Evolutionary conservation across 2,797 vertebrate genomes (phyloP), one percentile per base, ranked within the genome.

Genomic region (Sebastes glaucus): DNA sequence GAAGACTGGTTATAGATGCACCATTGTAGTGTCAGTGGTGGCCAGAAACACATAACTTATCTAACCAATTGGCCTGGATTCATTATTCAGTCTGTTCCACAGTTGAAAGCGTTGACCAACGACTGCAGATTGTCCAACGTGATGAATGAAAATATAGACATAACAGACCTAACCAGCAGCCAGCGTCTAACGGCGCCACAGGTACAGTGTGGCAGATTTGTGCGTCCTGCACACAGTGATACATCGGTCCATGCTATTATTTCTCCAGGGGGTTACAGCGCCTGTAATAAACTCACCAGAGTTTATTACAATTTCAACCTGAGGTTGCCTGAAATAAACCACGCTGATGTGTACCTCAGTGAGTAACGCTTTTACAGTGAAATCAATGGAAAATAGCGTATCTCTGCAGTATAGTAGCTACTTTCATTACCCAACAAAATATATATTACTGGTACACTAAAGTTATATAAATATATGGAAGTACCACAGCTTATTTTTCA

Each of bases 271-370:
- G 23, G n/a, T 69, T 81, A 59, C 35, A 25, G 20, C 3, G 18
- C 49, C 18, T 53, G 11, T 83, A 78, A 81, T 75, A 67, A 72
- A 81, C 20, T 64, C 27, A 7, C 27, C 73, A 7, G 20, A 11
- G 18, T 74, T 86, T 77, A 77, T 83, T 78, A 74, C 65, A 69
- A 32, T 71, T 67, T 56, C 27, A 66, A 78, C 71, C 76, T 71
- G 23, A 74, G 62, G 18, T 78, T 28, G 66, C 74, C 65, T 62
- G 38, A 81, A 74, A 80, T 78, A 28, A 74, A 69, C 57, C 38
- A 25, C 0, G 14, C 42, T 53, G 35, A 72, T 28, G 11, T 67
- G 57, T 59, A 30, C 55, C 49, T 77, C 16, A 4, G 46, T 78
- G 61, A 66, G 18, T 76, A 46, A 56, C 56, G n/a, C 42, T 60